phyloP scores from a whole-genome alignment of 2,113 vertebrate species.

The Neogobius melanostomus region DNA sequence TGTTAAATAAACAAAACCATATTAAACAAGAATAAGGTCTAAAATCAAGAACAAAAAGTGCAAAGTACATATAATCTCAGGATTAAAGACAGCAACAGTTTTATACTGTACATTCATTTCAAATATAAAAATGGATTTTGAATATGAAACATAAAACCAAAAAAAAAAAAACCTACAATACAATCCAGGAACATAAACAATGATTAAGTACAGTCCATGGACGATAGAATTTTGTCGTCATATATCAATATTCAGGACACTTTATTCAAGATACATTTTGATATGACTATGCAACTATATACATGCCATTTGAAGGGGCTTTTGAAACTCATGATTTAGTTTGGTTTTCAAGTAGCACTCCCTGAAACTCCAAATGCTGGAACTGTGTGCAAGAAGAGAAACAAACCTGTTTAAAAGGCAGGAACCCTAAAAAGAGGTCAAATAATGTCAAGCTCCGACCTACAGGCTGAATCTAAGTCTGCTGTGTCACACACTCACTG shows the following conservation, averaged over 20 bases:
- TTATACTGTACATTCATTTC: slow-evolving; percentile 78
- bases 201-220: slow-evolving; percentile 30
- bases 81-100: slow-evolving; percentile 67
- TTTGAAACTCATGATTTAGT: slow-evolving; percentile 46
- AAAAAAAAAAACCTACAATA: slow-evolving; percentile 28
- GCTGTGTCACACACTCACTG: slow-evolving; percentile 72
- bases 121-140: slow-evolving; percentile 73
- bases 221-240: slow-evolving; percentile 35
- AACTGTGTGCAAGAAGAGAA: slow-evolving; percentile 70
- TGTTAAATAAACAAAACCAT: slow-evolving; percentile 52
- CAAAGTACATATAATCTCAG: slow-evolving; percentile 76
- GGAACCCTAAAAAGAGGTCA: slow-evolving; percentile 57
- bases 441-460: slow-evolving; percentile 57
- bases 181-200: slow-evolving; percentile 35
- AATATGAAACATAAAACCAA: slow-evolving; percentile 49
- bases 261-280: slow-evolving; percentile 61
- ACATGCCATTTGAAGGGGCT: slow-evolving; percentile 61
- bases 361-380: slow-evolving; percentile 73
- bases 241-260: slow-evolving; percentile 56
- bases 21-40: slow-evolving; percentile 43
- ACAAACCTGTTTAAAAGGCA: slow-evolving; percentile 48
- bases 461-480: slow-evolving; percentile 69
- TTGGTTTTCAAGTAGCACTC: slow-evolving; percentile 64
- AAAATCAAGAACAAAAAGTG: slow-evolving; percentile 67
- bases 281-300: slow-evolving; percentile 75